Evolutionary conservation across 2,113 vertebrate genomes (phyloP).

Genomic region (Aptenodytes forsteri): DNA sequence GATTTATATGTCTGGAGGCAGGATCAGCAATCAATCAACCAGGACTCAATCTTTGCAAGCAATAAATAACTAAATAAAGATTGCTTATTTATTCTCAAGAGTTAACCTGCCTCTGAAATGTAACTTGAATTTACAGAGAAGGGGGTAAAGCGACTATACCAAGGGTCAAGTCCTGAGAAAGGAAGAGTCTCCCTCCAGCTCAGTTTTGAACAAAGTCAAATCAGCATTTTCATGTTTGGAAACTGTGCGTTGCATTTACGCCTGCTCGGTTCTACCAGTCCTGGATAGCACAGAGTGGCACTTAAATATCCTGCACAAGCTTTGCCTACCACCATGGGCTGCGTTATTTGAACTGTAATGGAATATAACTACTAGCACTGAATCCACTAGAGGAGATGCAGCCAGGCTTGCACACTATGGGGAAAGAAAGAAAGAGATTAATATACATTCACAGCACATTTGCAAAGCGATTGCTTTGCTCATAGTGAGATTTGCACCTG

Average conservation of each 20-base stretch:
- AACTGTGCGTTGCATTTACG: not conserved
- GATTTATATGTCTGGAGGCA: not conserved
- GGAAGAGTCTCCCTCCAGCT: not conserved
- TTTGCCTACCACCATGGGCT: not conserved
- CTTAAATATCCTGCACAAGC: not conserved
- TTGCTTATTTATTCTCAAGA: not conserved
- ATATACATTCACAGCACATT: slow-evolving; percentile 35
- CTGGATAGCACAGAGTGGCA: not conserved
- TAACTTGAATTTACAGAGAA: not conserved
- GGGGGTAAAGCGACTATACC: not conserved
- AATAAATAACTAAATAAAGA: not conserved
- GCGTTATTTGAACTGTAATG: not conserved
- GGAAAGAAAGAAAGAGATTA: slow-evolving; percentile 3
- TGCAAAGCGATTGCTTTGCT: slow-evolving; percentile 38
- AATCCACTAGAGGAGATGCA: not conserved
- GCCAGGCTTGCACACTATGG: not conserved
- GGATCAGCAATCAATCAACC: not conserved
- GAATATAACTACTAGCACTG: not conserved
- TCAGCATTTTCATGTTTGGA: not conserved
- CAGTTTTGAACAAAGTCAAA: not conserved
- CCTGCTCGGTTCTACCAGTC: not conserved
- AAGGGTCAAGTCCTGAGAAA: not conserved
- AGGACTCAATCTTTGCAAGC: not conserved
- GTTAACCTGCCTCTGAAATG: not conserved
- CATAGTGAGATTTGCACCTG: slow-evolving; percentile 28